Evolutionary conservation across 2,797 vertebrate genomes (phyloP), one percentile per base, ranked within the genome.

Genomic region (Kryptolebias ocellatus): DNA sequence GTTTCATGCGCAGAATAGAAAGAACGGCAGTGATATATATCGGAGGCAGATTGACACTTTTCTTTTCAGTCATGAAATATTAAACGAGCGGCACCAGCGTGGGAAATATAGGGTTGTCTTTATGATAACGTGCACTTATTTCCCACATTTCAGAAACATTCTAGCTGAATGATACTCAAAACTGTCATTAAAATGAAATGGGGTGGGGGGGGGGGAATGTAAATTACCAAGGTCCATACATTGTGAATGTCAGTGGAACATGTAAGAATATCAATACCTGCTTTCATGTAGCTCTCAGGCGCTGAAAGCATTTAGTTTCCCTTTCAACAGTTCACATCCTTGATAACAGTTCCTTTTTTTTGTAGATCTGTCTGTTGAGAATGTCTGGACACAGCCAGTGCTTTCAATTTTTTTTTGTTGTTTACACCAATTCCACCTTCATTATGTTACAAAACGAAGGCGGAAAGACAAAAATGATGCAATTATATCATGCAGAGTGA

Each of bases 361-460:
- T 47, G 53, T 14, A 57, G 62, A 77, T 79, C 37, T 60, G 60
- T 56, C 45, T 64, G 63, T 56, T 60, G 9, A 61, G 27, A 72
- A 50, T 51, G 7, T 67, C 52, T 55, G 46, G 37, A 24, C 27
- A 24, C 53, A 47, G 17, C 11, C 44, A 17, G 37, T 24, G 29
- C 31, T 45, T 53, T 67, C 24, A n/a, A 55, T 70, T 73, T 18
- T 68, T 37, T 18, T 68, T 37, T 75, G 61, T 73, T 66, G 51
- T 78, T 79, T 71, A 53, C 49, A 56, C 37, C 29, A 46, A 47
- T 56, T 39, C 37, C 37, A 39, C 37, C 37, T 39, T 72, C 46
- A 77, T 85, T 65, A 54, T 81, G 34, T n/a, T n/a, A 15, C 15
- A 53, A 44, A 60, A 42, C n/a, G 24, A 62, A 46, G 31, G 31